Base-by-base conservation (phyloP, 2,888 invertebrate species). In the Lepidocyrtoides sp. region DNA sequence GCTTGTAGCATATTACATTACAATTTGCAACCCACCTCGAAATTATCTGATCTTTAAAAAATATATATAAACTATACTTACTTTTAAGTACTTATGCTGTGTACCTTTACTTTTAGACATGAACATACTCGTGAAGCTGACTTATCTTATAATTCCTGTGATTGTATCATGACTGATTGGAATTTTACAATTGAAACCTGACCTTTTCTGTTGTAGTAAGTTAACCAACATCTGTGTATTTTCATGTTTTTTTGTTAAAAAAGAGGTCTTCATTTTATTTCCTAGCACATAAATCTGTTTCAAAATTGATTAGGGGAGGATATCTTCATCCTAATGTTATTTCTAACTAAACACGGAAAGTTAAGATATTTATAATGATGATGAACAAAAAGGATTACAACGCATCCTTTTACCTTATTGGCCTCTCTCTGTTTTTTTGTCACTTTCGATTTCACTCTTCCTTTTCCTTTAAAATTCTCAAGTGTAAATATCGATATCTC, bases 371-470 rank as follows among this genome's bases (percentile, higher is more conserved):
- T 20, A 20, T 1, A n/a, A 54, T 20, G n/a, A 17, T 54, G 7
- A 17, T 17, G 54, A 20, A 17, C n/a, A 57, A 57, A 57, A 8
- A 57, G 14, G 23, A 2, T 57, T 7, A n/a, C 57, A 12, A 57
- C 57, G 2, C 57, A 2, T 51, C 20, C 54, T 29, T 63, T n/a
- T 23, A 1, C 7, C 7, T 26, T 57, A 57, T 17, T 17, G 17
- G 29, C 63, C 14, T 32, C 7, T 60, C 60, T 36, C 3, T 4
- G n/a, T n/a, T n/a, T 72, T 41, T 44, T 75, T 75, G 75, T 75
- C 75, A 75, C 75, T 75, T 75, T 75, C 75, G 32, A 75, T 75
- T 75, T 75, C 51, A 63, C 41, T 75, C 44, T 48, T 32, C 8
- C n/a, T 23, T 75, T 36, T 4, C 48, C 23, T 26, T 26, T n/a